Percentiles rank a stretch among this genome's conserved stretches.
These are phyloP conservation scores for Vipera latastei DNA, from an alignment of 2,797 vertebrate species.

Conservation along the genomic window DNA sequence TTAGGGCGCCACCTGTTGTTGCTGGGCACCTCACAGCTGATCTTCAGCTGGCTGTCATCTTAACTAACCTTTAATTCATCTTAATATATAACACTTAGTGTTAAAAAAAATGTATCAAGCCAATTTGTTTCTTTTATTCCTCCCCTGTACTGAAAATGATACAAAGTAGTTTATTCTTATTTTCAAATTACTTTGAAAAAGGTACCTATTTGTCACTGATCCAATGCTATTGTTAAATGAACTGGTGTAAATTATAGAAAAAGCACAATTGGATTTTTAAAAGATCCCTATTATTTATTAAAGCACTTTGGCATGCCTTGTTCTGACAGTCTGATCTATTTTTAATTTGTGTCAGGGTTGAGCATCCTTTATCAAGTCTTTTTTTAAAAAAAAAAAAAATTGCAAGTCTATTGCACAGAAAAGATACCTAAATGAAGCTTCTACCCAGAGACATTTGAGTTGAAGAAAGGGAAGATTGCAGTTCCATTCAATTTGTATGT, in stretches of 20 bases:
- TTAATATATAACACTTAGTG: too few relatives aligned
- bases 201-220: neutral
- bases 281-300: constrained; percentile 45
- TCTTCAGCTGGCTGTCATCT: too few relatives aligned
- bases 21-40: too few relatives aligned
- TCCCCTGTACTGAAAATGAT: neutral
- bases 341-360: constrained; percentile 53
- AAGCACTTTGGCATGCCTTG: constrained; percentile 36
- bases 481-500: neutral
- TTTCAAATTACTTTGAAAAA: constrained; percentile 19
- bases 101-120: neutral
- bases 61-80: too few relatives aligned
- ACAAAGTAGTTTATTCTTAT: neutral
- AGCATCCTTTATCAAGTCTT: constrained; percentile 41
- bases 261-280: neutral
- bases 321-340: constrained; percentile 47
- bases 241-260: constrained; percentile 9
- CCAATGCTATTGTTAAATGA: constrained; percentile 15
- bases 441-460: constrained; percentile 1
- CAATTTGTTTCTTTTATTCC: neutral
- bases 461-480: neutral
- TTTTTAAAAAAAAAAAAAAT: constrained; percentile 23
- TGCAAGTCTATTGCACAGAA: constrained; percentile 11
- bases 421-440: constrained; percentile 38
- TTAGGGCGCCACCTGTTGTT: too few relatives aligned